Conservation (phyloP, 53 echinoderm and acorn worm species). For the Holothuria scabra region DNA sequence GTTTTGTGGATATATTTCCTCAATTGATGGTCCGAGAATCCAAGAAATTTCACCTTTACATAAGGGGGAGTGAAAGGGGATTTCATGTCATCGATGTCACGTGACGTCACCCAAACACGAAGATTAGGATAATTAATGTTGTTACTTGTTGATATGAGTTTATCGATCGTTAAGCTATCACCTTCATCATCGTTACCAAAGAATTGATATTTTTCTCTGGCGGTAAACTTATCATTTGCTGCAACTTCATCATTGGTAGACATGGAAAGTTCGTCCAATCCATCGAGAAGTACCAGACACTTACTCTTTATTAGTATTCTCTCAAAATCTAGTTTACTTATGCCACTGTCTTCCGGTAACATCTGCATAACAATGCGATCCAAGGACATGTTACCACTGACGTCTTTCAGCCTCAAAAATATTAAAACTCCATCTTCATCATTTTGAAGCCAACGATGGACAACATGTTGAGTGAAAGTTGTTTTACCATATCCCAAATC, state of each 20-base stretch:
- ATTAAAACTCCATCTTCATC: neutral
- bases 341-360: neutral
- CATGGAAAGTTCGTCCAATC: constrained; percentile 10
- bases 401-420: constrained; percentile 25
- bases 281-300: constrained; percentile 27
- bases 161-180: neutral
- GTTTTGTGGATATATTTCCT: constrained; percentile 15
- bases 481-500: constrained; percentile 44
- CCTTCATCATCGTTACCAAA: neutral
- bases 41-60: constrained; percentile 20
- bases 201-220: no score
- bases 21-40: neutral
- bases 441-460: constrained; percentile 20
- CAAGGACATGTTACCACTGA: neutral
- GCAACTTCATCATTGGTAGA: neutral
- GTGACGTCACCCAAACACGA: constrained; percentile 26
- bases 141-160: neutral
- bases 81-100: constrained; percentile 18
- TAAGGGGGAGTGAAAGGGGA: neutral
- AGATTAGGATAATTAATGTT: neutral
- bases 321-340: constrained; percentile 15
- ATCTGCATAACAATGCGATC: neutral
- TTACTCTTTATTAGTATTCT: neutral
- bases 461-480: constrained; percentile 21
- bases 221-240: neutral